Base-by-base conservation (phyloP, 2,797 vertebrate genomes). In the Hafferia zeledoni region DNA sequence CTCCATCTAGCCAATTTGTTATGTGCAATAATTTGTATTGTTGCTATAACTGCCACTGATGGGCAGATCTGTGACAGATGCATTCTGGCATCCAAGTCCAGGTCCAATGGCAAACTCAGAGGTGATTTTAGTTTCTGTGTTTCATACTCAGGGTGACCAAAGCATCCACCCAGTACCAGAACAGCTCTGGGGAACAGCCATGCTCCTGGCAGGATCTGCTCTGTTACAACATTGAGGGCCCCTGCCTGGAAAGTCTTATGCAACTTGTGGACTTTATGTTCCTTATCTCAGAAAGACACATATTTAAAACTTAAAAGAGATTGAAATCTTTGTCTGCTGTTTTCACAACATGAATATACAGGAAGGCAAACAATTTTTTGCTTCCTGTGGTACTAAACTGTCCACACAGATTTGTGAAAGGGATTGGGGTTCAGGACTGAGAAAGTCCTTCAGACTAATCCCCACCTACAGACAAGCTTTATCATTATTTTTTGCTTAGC, bases 261-360 rank as follows among this genome's bases (percentile, higher is more conserved):
- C 37, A 90, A 35, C n/a, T 88, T 78, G 23, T 20, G 61, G 78
- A 46, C 15, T 27, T 86, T 41, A 11, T 10, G n/a, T 43, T 83
- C 55, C 82, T 95, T 95, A 74, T 93, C 85, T 91, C n/a, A 20
- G 77, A 81, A 90, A 60, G 18, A 57, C 11, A 6, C 17, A 28
- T 63, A 64, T 68, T 74, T 70, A 83, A 85, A 95, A 70, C 56
- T 74, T 90, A 56, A 77, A 94, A 88, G 65, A 13, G 25, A 3
- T 39, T 46, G 15, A 91, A 90, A 81, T 53, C 27, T 78, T 74
- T 65, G 16, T 59, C 55, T 2, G 8, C 41, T 87, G 4, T 80
- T 94, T 91, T 91, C 37, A 60, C 28, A 16, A 16, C 59, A 27
- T 0, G 4, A 35, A 5, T 52, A 50, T 11, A 9, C 30, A 55